These are phyloP conservation scores for Amphiprion clarkii DNA, from an alignment of 2,797 vertebrate species.

Conservation along the genomic window DNA sequence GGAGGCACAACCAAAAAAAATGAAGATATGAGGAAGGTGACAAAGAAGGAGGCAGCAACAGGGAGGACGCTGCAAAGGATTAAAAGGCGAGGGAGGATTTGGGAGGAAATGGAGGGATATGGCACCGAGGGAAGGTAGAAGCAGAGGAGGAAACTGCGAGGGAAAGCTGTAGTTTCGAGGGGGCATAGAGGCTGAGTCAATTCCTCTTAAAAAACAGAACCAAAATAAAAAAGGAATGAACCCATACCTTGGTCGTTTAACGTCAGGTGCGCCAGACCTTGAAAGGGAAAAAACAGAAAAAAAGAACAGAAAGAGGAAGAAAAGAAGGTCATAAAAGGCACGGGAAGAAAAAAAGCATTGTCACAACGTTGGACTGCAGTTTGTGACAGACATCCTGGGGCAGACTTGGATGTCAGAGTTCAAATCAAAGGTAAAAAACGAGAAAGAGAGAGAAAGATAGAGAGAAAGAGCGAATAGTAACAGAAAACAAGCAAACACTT, in stretches of 20 bases:
- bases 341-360: conserved; percentile 90
- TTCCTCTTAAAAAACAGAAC: conserved; percentile 69
- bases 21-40: conserved; percentile 39
- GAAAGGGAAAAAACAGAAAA: conserved; percentile 89
- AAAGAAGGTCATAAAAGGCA: conserved; percentile 88
- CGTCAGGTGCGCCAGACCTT: conserved; percentile 99
- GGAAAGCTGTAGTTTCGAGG: conserved; percentile 55
- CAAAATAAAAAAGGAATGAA: conserved; percentile 83
- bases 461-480: conserved; percentile 74
- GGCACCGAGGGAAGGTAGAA: conserved; percentile 66
- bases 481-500: conserved; percentile 87
- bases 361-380: conserved; percentile 93
- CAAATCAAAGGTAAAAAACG: conserved; percentile 84
- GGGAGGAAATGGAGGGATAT: conserved; percentile 55
- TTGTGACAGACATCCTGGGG: conserved; percentile 92
- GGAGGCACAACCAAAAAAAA: conserved; percentile 48
- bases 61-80: conserved; percentile 52
- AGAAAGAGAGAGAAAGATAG: conserved; percentile 64
- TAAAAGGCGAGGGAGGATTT: conserved; percentile 43
- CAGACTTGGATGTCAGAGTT: conserved; percentile 89
- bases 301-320: conserved; percentile 89
- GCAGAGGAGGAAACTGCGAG: conserved; percentile 63
- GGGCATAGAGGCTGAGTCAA: conserved; percentile 70
- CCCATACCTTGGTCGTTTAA: conserved; percentile 99
- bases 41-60: conserved; percentile 35